Evolutionary conservation across 2,888 invertebrate genomes (phyloP).

Genomic region (Pasiphila rectangulata): DNA sequence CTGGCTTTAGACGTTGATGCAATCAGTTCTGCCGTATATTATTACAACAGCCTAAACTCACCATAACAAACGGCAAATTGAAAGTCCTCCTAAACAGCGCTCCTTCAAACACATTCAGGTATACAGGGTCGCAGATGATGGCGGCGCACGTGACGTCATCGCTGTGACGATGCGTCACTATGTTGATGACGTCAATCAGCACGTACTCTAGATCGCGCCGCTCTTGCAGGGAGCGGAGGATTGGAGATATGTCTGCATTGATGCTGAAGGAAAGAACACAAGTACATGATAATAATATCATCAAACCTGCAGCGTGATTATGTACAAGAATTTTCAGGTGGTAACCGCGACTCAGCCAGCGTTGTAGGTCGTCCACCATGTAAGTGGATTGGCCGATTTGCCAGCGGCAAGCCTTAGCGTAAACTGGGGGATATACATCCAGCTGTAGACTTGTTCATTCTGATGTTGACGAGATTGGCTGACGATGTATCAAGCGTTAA

Average conservation of each 20-base stretch:
- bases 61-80: conserved; percentile 76
- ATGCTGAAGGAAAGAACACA: conserved; percentile 34
- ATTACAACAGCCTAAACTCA: conserved; percentile 49
- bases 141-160: conserved; percentile 74
- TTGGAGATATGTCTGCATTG: conserved; percentile 39
- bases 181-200: conserved; percentile 55
- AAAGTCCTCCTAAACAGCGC: conserved; percentile 66
- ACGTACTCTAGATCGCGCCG: conserved; percentile 56
- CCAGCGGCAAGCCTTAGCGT: no score
- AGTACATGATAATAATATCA: not conserved
- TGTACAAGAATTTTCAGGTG: no score
- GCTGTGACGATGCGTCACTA: conserved; percentile 34
- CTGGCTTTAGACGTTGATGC: no score
- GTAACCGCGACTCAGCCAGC: no score
- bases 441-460: no score
- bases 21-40: no score
- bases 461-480: no score
- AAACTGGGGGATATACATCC: no score
- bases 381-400: no score
- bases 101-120: conserved; percentile 75
- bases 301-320: no score
- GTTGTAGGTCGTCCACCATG: no score
- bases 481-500: no score
- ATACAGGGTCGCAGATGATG: conserved; percentile 76
- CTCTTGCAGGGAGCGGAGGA: conserved; percentile 45